These are phyloP conservation scores for Penelope pileata DNA, from an alignment of 2,113 vertebrate genomes.

Conservation along the genomic window DNA sequence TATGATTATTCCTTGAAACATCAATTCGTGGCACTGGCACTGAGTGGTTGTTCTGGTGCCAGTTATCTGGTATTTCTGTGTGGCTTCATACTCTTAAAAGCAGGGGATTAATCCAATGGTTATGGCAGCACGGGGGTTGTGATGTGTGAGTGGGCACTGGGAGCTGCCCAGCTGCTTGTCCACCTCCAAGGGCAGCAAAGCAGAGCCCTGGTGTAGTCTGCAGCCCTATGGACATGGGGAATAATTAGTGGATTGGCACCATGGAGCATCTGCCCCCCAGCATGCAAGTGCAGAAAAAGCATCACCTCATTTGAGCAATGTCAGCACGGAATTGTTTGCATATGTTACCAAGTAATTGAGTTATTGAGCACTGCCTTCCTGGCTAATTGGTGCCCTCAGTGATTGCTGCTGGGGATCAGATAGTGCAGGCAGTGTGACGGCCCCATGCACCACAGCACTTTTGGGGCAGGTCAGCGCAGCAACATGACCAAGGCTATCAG, in stretches of 20 bases:
- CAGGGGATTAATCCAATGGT: constrained; percentile 38
- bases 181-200: background rate
- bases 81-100: constrained; percentile 67
- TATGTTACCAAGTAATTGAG: background rate
- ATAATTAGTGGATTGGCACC: background rate
- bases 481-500: background rate
- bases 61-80: background rate
- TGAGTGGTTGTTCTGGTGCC: constrained; percentile 25
- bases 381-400: too few species aligned
- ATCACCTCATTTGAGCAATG: background rate
- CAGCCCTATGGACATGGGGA: background rate
- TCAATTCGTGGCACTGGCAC: constrained; percentile 31
- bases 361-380: background rate
- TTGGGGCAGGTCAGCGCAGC: background rate
- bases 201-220: background rate
- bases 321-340: background rate
- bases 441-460: background rate
- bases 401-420: background rate
- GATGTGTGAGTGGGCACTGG: background rate
- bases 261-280: background rate
- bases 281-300: background rate
- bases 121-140: background rate
- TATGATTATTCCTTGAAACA: constrained; percentile 19
- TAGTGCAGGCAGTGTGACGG: accelerated
- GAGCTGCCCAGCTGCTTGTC: background rate